Evolutionary conservation across 2,888 invertebrate species (phyloP), one percentile per base, ranked within the genome.

Genomic region (Sphaeridia pumilis): DNA sequence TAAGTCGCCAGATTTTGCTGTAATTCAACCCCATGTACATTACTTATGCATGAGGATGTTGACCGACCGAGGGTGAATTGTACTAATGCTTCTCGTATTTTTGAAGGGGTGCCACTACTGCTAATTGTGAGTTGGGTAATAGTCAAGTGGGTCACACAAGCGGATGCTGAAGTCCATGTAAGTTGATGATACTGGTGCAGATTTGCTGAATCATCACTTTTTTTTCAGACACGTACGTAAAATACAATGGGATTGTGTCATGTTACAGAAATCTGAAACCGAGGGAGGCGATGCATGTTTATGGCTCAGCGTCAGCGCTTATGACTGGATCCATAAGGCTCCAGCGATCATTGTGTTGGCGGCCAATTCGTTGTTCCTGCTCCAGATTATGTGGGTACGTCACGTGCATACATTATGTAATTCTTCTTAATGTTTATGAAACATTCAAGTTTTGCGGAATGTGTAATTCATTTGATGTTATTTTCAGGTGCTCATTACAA

Each of bases 401-500:
- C n/a, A n/a, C n/a, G 31, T 31, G 14, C 31, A 31, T 31, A 14
- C 14, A n/a, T n/a, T n/a, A n/a, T n/a, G n/a, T n/a, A n/a, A n/a
- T n/a, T n/a, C n/a, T n/a, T n/a, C n/a, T 5, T 28, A 31, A 31
- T 17, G n/a, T n/a, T n/a, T n/a, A n/a, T n/a, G n/a, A n/a, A n/a
- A n/a, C n/a, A 22, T 44, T 21, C 5, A 25, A 44, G 25, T 10
- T 24, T 44, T 20, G 17, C 10, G 20, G 10, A 20, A 12, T 34
- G 31, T 31, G 31, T 7, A 31, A 31, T 31, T 10, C 31, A 31
- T 31, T 31, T 31, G 31, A 14, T 31, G 64, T 69, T 58, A 63
- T 63, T 58, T 69, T 61, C 70, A 89, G 88, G 88, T 93, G 47
- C 76, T 94, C 59, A 90, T 94, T 68, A 92, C 90, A 28, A 93